phyloP scores from a whole-genome alignment of 2,113 vertebrate genomes.

The Tetrao urogallus region DNA sequence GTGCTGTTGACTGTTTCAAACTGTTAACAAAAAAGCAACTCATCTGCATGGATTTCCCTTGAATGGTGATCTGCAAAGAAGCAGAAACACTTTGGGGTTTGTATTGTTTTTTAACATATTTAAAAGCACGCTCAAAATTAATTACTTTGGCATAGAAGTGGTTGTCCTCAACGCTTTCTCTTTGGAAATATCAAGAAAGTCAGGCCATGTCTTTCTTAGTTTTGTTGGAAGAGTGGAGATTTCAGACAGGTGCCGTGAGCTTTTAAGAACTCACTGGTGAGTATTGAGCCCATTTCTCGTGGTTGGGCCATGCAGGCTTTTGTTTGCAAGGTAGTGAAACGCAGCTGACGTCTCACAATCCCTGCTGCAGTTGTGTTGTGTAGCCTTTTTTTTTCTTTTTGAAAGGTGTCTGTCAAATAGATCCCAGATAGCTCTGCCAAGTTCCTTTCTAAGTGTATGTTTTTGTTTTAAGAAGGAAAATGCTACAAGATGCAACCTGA shows the following conservation, averaged over 20 bases:
- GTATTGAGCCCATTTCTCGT: not conserved
- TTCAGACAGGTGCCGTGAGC: not conserved
- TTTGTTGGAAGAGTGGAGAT: not conserved
- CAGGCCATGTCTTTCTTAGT: not conserved
- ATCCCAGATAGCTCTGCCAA: not conserved
- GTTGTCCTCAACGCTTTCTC: not conserved
- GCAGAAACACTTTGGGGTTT: slow-evolving; percentile 1
- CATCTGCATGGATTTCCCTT: not conserved
- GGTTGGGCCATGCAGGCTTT: not conserved
- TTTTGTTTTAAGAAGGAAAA: not conserved
- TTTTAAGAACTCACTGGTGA: not conserved
- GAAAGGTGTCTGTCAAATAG: not conserved
- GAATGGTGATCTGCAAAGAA: not conserved
- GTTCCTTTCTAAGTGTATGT: not conserved
- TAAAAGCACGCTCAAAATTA: not conserved
- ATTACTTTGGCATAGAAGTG: not conserved
- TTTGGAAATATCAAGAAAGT: not conserved
- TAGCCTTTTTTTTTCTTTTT: not conserved
- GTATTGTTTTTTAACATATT: not conserved
- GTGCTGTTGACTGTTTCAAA: not conserved
- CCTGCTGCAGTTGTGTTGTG: not conserved
- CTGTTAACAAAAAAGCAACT: not conserved
- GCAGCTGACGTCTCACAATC: not conserved
- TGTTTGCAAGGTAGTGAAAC: not conserved
- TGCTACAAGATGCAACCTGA: not conserved